phyloP scores from a whole-genome alignment of 2,113 vertebrate species.

The Istiophorus platypterus region DNA sequence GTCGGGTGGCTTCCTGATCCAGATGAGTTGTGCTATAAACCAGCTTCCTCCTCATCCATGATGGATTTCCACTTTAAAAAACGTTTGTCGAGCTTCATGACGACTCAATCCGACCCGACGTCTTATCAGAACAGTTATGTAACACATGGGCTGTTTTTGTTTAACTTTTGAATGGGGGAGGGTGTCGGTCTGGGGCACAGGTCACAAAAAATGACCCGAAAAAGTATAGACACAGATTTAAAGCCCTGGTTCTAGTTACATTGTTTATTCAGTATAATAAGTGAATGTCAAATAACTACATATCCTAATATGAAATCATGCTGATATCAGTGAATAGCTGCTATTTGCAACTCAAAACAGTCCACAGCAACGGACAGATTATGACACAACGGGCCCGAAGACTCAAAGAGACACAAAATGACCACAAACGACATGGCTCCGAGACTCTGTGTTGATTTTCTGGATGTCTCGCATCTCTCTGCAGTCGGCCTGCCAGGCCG shows the following conservation, averaged over 20 bases:
- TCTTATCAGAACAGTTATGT: constrained; percentile 58
- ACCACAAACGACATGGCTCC: too few relatives aligned
- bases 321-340: too few relatives aligned
- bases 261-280: too few relatives aligned
- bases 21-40: constrained; percentile 52
- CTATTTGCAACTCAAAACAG: too few relatives aligned
- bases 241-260: too few relatives aligned
- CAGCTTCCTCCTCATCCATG: constrained; percentile 64
- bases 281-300: too few relatives aligned
- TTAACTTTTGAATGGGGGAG: not conserved
- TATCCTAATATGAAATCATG: too few relatives aligned
- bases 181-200: not conserved
- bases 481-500: constrained; percentile 23
- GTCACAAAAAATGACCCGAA: too few relatives aligned
- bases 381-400: too few relatives aligned
- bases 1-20: constrained; percentile 45
- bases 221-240: not conserved
- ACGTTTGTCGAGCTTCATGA: constrained; percentile 42
- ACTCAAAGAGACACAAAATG: not conserved
- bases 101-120: not conserved
- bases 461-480: too few relatives aligned
- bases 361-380: too few relatives aligned
- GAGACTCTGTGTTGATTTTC: too few relatives aligned
- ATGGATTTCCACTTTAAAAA: constrained; percentile 47
- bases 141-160: constrained; percentile 21